Base-by-base conservation (phyloP, 2,113 vertebrate species). In the Cheirogaleus medius region DNA sequence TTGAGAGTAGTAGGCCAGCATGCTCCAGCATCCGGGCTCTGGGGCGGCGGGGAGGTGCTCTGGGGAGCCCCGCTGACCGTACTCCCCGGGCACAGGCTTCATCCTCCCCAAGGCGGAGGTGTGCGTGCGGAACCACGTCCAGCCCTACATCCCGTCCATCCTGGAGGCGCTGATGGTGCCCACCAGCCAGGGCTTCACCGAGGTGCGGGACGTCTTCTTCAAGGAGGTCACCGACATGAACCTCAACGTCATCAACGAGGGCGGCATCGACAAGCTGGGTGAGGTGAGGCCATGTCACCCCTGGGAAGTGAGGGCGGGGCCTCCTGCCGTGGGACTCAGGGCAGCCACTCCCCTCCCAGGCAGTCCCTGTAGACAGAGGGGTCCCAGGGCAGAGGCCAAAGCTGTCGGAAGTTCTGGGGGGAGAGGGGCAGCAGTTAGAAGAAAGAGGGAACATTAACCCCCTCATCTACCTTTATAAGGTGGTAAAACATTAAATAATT, bases 121-220 rank as follows among this genome's bases (percentile, higher is more conserved):
- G 81, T 99, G 99, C 0, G 99, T 99, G 56, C 99, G 99, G 90
- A 99, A 98, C 97, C 99, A 99, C 0, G 98, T 99, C 44, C 99
- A 99, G 98, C 99, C 99, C 37, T 99, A 99, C 97, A 99, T 99
- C 98, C 97, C 98, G 54, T 99, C 99, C 98, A 99, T 99, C 98
- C 99, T 99, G 98, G 99, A 99, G 73, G 99, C 99, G 18, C 98
- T 99, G 98, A 99, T 99, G 99, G 99, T 99, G 77, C 99, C 99
- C 97, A 99, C 99, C 1, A 99, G 99, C 98, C 99, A 99, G 94
- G 99, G 99, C 80, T 99, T 99, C 80, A 98, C 99, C 0, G 99
- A 99, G 98, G 99, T 99, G 83, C 97, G 99, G 10, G 99, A 99
- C 1, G 98, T 99, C 37, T 99, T 99, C 99, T 99, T 99, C 98